phyloP scores from a whole-genome alignment of 1,140 invertebrate species.

The Pogonomyrmex californicus region DNA sequence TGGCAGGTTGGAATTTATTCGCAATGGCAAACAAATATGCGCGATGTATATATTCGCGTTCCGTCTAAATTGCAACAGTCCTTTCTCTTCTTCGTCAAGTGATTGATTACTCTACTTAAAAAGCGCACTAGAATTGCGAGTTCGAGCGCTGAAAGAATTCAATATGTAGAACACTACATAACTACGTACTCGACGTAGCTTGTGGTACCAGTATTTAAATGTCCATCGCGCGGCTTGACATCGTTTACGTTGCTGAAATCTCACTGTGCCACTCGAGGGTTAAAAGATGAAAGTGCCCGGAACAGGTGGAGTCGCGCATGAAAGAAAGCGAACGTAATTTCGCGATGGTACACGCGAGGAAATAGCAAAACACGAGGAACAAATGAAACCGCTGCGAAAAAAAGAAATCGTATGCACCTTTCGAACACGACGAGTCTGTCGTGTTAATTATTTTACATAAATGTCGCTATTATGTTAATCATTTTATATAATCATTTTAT shows the following conservation, averaged over 20 bases:
- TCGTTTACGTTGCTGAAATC: background rate
- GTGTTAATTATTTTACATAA: background rate
- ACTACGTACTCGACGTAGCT: background rate
- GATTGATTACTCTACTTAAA: slow-evolving; percentile 5
- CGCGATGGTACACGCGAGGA: background rate
- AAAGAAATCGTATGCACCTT: background rate
- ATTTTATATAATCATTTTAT: no score
- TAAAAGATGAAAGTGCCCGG: slow-evolving; percentile 35
- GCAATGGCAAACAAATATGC: background rate
- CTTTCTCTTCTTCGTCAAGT: background rate
- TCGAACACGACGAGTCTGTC: background rate
- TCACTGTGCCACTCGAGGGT: slow-evolving; percentile 25
- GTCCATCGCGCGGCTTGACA: background rate
- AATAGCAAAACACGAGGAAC: background rate
- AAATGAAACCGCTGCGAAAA: background rate
- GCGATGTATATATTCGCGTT: background rate
- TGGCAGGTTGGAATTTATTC: background rate
- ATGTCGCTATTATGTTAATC: no score
- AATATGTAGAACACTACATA: no score
- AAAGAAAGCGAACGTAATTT: slow-evolving; percentile 30
- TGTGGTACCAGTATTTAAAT: slow-evolving; percentile 12
- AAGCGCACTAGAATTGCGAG: background rate
- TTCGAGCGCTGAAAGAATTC: background rate
- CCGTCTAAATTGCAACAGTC: background rate
- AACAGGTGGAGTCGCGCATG: background rate